Evolutionary conservation across 2,888 invertebrate genomes (phyloP).

Genomic region (Busseola fusca): DNA sequence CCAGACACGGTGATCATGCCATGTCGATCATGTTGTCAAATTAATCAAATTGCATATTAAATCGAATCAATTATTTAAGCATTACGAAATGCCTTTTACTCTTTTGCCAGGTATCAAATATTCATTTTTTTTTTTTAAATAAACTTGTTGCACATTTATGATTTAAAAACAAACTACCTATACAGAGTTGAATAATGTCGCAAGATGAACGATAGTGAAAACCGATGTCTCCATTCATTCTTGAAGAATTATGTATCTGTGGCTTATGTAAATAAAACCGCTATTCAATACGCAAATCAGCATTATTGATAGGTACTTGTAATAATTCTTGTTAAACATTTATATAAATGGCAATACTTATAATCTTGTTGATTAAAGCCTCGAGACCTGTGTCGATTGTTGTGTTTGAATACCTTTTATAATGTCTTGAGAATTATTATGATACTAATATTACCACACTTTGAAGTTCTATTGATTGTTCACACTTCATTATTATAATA

Average conservation of each 20-base stretch:
- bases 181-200: background rate
- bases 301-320: conserved; percentile 33
- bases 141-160: conserved; percentile 2
- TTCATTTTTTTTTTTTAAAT: background rate
- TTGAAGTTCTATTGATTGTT: conserved; percentile 18
- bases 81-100: background rate
- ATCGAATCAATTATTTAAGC: background rate
- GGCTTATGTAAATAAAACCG: conserved; percentile 33
- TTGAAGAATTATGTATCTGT: conserved; percentile 29
- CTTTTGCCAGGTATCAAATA: background rate
- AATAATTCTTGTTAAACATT: conserved; percentile 36
- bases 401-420: conserved; percentile 24
- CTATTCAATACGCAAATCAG: conserved; percentile 32
- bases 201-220: conserved; percentile 17
- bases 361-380: conserved; percentile 18
- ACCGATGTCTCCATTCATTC: conserved; percentile 28
- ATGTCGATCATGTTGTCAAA: conserved; percentile 10
- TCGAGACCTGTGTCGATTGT: conserved; percentile 8
- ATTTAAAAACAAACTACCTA: conserved; percentile 8
- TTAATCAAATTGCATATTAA: conserved; percentile 40
- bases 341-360: conserved; percentile 29
- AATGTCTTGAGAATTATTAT: conserved; percentile 18
- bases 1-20: conserved; percentile 2
- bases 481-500: background rate
- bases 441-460: conserved; percentile 6